These are phyloP conservation scores for Pagrus major DNA, from an alignment of 2,113 vertebrate genomes.

Conservation along the genomic window DNA sequence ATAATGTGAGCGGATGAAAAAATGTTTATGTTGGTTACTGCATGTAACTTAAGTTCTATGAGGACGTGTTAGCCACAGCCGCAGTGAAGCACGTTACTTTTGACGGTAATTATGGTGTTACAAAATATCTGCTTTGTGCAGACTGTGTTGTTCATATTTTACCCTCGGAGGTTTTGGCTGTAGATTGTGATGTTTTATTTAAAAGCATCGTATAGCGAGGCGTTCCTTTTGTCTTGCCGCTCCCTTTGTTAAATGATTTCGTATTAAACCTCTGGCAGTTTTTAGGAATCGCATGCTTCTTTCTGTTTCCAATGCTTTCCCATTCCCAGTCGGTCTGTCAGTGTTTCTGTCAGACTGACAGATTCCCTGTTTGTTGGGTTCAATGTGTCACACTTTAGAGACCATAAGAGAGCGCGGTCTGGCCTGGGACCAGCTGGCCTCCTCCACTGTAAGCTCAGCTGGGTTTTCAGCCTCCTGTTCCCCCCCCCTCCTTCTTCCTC, in stretches of 20 bases:
- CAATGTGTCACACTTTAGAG: conserved; percentile 12
- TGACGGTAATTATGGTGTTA: too few relatives aligned
- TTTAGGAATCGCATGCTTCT: not conserved
- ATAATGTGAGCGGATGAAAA: too few relatives aligned
- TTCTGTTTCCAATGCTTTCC: not conserved
- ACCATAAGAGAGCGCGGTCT: conserved; percentile 24
- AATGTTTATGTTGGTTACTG: too few relatives aligned
- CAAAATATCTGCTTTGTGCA: too few relatives aligned
- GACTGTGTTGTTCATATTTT: too few relatives aligned
- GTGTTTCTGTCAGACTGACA: not conserved
- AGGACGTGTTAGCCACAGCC: too few relatives aligned
- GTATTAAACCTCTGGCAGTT: not conserved
- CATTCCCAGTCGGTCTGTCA: not conserved
- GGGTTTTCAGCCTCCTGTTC: conserved; percentile 21
- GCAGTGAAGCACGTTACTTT: too few relatives aligned
- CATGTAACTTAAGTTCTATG: too few relatives aligned
- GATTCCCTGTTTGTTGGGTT: conserved; percentile 25
- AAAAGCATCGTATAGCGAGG: not conserved
- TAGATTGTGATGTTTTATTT: not conserved
- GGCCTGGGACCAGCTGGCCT: conserved; percentile 55
- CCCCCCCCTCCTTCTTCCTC: not conserved
- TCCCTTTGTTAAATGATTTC: not conserved
- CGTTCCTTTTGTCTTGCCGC: not conserved
- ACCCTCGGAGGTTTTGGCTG: too few relatives aligned
- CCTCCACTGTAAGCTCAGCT: conserved; percentile 49